Evolutionary conservation across 2,888 invertebrate genomes (phyloP).

Genomic region (Hyalella azteca): DNA sequence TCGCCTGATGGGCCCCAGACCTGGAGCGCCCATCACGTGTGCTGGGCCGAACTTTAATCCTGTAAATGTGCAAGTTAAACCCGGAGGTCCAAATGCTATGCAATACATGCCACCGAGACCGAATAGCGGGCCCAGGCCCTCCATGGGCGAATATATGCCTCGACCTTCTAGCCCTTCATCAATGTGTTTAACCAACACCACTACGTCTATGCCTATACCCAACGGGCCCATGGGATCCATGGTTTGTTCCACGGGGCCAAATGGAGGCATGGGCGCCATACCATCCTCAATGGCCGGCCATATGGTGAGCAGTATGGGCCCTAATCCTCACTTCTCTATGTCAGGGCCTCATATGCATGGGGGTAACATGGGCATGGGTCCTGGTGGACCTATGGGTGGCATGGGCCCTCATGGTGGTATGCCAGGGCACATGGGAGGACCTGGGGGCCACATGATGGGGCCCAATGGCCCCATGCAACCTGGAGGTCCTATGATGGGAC

Average conservation of each 20-base stretch:
- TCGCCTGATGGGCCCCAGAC: conserved; percentile 69
- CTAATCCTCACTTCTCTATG: conserved; percentile 59
- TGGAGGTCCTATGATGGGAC: conserved; percentile 60
- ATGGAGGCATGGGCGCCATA: conserved; percentile 58
- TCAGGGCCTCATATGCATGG: conserved; percentile 55
- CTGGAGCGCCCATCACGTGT: conserved; percentile 60
- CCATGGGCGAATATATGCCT: conserved; percentile 87
- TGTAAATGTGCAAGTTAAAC: conserved; percentile 72
- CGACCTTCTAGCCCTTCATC: conserved; percentile 83
- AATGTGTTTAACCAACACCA: conserved; percentile 71
- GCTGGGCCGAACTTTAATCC: conserved; percentile 66
- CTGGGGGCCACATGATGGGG: conserved; percentile 65
- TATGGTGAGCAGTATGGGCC: conserved; percentile 59
- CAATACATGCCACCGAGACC: conserved; percentile 96
- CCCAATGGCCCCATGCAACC: conserved; percentile 64
- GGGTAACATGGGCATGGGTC: conserved; percentile 55
- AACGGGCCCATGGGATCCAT: conserved; percentile 59
- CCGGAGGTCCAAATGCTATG: conserved; percentile 96
- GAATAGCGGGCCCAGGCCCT: conserved; percentile 77
- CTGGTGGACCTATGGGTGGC: conserved; percentile 60
- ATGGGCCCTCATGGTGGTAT: conserved; percentile 63
- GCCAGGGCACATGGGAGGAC: conserved; percentile 65
- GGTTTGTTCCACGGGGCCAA: conserved; percentile 50
- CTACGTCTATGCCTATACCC: conserved; percentile 62
- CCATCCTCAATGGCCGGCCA: conserved; percentile 56